Base-by-base conservation (phyloP, 2,888 invertebrate species). In the Drosophila emarginata region DNA sequence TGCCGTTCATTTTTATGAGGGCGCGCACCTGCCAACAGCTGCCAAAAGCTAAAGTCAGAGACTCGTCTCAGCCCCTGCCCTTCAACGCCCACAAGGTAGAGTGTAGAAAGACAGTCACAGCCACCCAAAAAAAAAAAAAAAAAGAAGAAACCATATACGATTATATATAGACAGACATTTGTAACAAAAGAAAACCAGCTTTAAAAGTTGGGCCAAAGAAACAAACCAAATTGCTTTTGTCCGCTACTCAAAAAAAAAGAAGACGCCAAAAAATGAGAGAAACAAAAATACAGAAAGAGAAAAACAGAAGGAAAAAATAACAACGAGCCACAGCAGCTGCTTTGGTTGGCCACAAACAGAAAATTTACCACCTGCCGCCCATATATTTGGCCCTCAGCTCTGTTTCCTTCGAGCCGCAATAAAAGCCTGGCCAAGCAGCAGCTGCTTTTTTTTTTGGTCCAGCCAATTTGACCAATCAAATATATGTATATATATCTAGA, bases 301-400 rank as follows among this genome's bases (percentile, higher is more conserved):
- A 45, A 45, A 45, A 45, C 36, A 36, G 36, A 36, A 12, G 74
- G 76, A 71, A 76, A 80, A 85, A 61, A 63, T 37, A 36, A 76
- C 39, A 40, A 68, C 18, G 14, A 54, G 21, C 59, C 56, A 54
- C 73, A 75, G 37, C 77, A 70, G 85, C 82, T 66, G 86, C 86
- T 79, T 54, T 68, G 76, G 52, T 68, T 72, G 69, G 87, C 85
- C 79, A 80, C 72, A 83, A 80, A 45, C 40, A 45, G 45, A 45
- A 87, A 86, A 76, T 79, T 54, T 88, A 89, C 88, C 89, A 88
- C 89, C 89, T 89, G 89, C 88, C 88, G 87, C 89, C 89, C 89
- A 89, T 88, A 87, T 77, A 80, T 67, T 67, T 61, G 52, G 71
- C 64, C 72, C 72, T 32, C 36, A 36, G 36, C 64, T 54, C 51